Evolutionary conservation across 1,140 invertebrate genomes (phyloP).

Genomic region (Drosophila melanica): DNA sequence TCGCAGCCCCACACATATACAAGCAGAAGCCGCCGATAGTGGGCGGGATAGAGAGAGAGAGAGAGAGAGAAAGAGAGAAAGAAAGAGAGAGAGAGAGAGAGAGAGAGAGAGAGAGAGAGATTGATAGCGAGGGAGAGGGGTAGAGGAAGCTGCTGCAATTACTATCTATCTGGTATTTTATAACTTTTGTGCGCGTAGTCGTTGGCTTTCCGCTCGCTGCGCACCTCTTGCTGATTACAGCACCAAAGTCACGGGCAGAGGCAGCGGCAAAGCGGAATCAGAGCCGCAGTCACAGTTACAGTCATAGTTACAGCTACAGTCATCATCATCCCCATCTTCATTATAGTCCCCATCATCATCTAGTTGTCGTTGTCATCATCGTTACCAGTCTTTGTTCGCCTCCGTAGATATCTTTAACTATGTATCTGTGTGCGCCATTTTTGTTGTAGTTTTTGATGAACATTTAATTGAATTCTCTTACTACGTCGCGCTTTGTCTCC

Average conservation of each 20-base stretch:
- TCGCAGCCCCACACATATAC: conserved; percentile 13
- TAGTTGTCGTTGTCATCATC: conserved; percentile 39
- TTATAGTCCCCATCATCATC: conserved; percentile 17
- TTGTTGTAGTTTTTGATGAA: conserved; percentile 81
- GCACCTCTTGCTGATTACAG: conserved; percentile 64
- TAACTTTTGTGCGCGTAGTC: conserved; percentile 70
- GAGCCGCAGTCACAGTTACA: conserved; percentile 23
- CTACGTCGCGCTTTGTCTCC: conserved; percentile 58
- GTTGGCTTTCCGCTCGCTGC: conserved; percentile 26
- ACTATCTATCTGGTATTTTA: conserved; percentile 81
- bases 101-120: background rate
- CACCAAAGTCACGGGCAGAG: conserved; percentile 40
- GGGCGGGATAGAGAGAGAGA: background rate
- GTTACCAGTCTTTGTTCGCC: conserved; percentile 48
- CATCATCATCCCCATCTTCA: conserved; percentile 41
- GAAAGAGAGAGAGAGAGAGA: background rate
- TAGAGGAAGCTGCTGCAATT: conserved; percentile 60
- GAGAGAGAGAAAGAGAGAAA: background rate
- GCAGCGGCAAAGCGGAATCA: background rate
- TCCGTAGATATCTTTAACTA: conserved; percentile 31
- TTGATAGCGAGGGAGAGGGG: background rate
- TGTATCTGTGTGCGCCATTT: conserved; percentile 49
- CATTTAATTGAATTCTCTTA: conserved; percentile 78
- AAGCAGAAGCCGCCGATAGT: background rate
- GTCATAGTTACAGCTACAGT: conserved; percentile 39